Evolutionary conservation across 2,888 invertebrate genomes (phyloP).

Genomic region (Cantharis flavilabris): DNA sequence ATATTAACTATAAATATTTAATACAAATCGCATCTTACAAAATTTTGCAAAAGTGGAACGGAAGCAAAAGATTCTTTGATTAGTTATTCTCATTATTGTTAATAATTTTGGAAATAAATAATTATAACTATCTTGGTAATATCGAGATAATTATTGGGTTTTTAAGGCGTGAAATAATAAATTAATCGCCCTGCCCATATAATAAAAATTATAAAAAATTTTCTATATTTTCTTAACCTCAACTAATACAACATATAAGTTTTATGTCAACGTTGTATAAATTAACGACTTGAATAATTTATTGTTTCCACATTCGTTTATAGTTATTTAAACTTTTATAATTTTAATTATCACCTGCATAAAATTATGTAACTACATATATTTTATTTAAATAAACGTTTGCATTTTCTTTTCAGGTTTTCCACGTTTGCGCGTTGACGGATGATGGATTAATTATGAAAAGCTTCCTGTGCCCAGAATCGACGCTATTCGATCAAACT

Average conservation of each 20-base stretch:
- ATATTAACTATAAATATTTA: not conserved
- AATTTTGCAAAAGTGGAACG: not conserved
- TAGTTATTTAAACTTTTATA: not conserved
- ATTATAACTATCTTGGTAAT: not conserved
- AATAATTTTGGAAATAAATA: not conserved
- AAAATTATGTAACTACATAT: not conserved
- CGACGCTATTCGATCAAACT: slow-evolving; percentile 88
- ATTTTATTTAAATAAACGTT: not conserved
- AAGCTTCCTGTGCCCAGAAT: slow-evolving; percentile 89
- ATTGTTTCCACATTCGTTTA: not conserved
- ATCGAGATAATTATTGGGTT: not conserved
- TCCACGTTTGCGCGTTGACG: slow-evolving; percentile 88
- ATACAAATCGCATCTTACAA: not conserved
- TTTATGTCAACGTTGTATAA: not conserved
- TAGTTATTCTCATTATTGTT: not conserved
- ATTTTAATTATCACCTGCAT: not conserved
- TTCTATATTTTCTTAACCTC: not conserved
- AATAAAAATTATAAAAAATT: too few species aligned
- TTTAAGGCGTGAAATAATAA: not conserved
- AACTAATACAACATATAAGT: too few species aligned
- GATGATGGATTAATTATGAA: slow-evolving; percentile 90
- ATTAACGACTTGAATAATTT: not conserved
- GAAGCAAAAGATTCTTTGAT: not conserved
- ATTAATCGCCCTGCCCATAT: not conserved
- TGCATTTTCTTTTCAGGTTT: slow-evolving; percentile 65